phyloP scores from a whole-genome alignment of 2,113 vertebrate species.

The Mirza zaza region DNA sequence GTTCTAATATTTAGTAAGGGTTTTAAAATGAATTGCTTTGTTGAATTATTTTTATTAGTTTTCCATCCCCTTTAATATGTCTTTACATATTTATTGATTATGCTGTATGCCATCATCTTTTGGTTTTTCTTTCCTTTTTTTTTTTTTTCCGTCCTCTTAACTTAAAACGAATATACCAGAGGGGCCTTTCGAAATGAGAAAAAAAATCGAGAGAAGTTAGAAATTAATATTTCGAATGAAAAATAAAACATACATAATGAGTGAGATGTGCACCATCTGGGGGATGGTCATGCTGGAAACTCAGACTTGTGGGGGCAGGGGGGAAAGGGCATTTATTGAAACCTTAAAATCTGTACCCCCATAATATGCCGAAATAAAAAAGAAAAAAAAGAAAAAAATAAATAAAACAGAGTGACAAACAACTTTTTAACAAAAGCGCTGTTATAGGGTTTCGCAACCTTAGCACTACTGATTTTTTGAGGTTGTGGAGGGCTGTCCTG shows the following conservation, averaged over 20 bases:
- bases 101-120: neutral
- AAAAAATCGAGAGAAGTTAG: neutral
- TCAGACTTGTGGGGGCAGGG: no score
- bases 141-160: neutral
- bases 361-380: no score
- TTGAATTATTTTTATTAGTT: neutral
- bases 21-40: neutral
- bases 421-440: neutral
- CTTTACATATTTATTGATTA: neutral
- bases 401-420: neutral
- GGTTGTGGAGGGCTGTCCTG: neutral
- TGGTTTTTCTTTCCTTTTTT: neutral
- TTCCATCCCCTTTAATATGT: neutral
- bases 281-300: no score
- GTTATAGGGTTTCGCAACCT: neutral
- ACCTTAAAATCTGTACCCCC: no score
- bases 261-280: no score
- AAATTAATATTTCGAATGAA: neutral
- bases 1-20: neutral
- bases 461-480: neutral
- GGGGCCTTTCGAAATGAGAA: no score
- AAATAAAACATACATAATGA: no score
- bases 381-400: no score
- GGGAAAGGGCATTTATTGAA: no score
- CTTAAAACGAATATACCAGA: neutral